Conservation (phyloP, 2,888 invertebrate genomes). For the Agelastica alni region DNA sequence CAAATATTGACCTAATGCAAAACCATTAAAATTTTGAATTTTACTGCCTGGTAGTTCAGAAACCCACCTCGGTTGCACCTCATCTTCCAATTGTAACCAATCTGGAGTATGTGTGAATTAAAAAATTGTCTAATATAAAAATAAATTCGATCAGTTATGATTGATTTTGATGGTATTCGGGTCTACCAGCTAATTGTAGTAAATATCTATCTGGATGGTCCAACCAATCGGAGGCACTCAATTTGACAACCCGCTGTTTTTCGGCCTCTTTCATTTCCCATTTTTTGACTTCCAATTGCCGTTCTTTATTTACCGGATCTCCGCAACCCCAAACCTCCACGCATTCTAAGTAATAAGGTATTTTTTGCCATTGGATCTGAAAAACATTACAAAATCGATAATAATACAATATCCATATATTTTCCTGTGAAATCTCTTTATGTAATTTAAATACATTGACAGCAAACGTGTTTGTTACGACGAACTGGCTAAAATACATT, state of each 20-base stretch:
- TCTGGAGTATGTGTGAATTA: not conserved
- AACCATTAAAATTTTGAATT: no score
- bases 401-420: not conserved
- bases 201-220: constrained; percentile 94
- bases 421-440: no score
- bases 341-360: constrained; percentile 65
- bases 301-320: constrained; percentile 74
- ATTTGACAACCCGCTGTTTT: constrained; percentile 80
- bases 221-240: constrained; percentile 90
- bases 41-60: not conserved
- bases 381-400: constrained; percentile 19
- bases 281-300: constrained; percentile 86
- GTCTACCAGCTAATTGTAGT: constrained; percentile 82
- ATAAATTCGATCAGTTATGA: constrained; percentile 26
- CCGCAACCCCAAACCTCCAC: constrained; percentile 89
- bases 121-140: not conserved
- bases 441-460: no score
- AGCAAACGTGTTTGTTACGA: no score
- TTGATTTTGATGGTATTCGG: constrained; percentile 72
- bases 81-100: no score
- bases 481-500: no score
- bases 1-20: no score
- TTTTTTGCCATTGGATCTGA: constrained; percentile 67
- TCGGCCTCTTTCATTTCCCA: constrained; percentile 83
- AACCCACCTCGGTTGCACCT: not conserved